A percentile compares a stretch with the other conserved stretches of the same genome.
Conservation (phyloP, 2,113 vertebrate species). For the human (Homo sapiens) region GRCh38 chr2:26214001-26214500, state of each 20-base stretch:
- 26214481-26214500: constrained; percentile 93
- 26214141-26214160: background rate
- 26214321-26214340: constrained; percentile 8
- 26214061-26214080: background rate
- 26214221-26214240: background rate
- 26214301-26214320: constrained; percentile 3
- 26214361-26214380: background rate
- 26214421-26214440: constrained; percentile 53
- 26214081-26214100: background rate
- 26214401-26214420: background rate
- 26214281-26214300: background rate
- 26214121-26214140: background rate
- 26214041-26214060: background rate
- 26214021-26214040: background rate
- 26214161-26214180: background rate
- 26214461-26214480: constrained; percentile 97
- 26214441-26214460: constrained; percentile 97
- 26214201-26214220: background rate
- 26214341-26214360: background rate
- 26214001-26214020: background rate
- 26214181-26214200: background rate
- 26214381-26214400: background rate
- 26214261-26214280: background rate
- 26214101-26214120: constrained; percentile 17
- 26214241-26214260: background rate